Evolutionary conservation across 1,140 invertebrate species (phyloP), one percentile per base, ranked within the genome.

Genomic region (Bicyclus anynana): DNA sequence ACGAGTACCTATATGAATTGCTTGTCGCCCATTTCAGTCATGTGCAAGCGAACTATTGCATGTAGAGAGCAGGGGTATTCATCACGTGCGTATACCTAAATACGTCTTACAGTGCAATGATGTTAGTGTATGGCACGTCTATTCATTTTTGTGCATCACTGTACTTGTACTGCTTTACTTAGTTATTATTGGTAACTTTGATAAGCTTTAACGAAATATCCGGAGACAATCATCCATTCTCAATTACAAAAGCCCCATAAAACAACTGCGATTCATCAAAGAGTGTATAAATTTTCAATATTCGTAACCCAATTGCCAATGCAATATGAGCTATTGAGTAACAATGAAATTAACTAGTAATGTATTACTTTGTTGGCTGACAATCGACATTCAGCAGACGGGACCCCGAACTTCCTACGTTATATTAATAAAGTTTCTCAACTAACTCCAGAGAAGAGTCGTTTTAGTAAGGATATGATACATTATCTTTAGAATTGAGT

Each of bases 361-460:
- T 71, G 59, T 63, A 57, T 73, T 61, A 65, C 62, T 71, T 35
- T 35, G 49, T 46, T 58, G 40, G 18, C 48, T 17, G 16, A 44
- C 33, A 48, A 59, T 55, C 37, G 52, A 59, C 50, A 54, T 46
- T 53, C 47, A 23, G 46, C 35, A 57, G 44, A 42, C 46, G 54
- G 38, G 38, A 48, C 26, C 26, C 14, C 7, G 17, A 57, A 59
- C 38, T 56, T 61, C 21, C 29, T 49, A 53, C 35, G 40, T 50
- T 51, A 61, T 65, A 65, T 65, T 65, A 65, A 57, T 57, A 61
- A 65, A 65, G 63, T 65, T 61, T 58, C 16, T n/a, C 5, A 57
- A 52, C 56, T 42, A 54, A 46, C 50, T 61, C 18, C 21, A 40
- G 35, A 35, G 16, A 49, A 53, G 35, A 51, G 58, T 54, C 46